phyloP scores from a whole-genome alignment of 2,888 invertebrate genomes.

The Sycophila texana region DNA sequence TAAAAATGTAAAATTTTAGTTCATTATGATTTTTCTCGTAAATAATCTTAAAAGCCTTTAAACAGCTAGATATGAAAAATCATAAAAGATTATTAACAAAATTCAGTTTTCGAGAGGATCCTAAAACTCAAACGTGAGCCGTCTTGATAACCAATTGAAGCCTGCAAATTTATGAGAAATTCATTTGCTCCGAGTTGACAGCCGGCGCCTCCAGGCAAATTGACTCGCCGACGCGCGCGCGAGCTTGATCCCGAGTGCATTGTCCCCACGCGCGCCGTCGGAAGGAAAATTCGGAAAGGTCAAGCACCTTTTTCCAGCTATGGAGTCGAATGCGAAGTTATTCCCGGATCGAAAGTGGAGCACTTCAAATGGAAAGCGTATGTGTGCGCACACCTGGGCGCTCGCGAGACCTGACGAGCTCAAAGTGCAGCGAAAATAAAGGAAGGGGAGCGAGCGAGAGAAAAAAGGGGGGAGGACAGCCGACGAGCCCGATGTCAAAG shows the following conservation, averaged over 20 bases:
- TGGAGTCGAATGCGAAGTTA: slow-evolving; percentile 24
- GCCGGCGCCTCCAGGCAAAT: slow-evolving; percentile 13
- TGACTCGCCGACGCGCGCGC: slow-evolving; percentile 36
- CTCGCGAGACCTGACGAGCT: slow-evolving; percentile 14
- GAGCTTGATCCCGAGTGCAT: slow-evolving; percentile 37
- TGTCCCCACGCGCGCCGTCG: slow-evolving; percentile 22
- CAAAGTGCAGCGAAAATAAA: slow-evolving; percentile 39
- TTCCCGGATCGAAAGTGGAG: slow-evolving; percentile 45
- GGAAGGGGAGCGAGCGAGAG: neutral
- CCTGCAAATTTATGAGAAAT: neutral
- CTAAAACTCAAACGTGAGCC: too few species aligned
- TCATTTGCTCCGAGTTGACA: too few species aligned
- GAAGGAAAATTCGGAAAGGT: slow-evolving; percentile 50
- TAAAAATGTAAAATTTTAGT: too few species aligned
- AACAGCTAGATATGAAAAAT: too few species aligned
- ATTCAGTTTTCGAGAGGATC: too few species aligned
- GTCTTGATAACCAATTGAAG: too few species aligned
- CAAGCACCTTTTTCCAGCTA: slow-evolving; percentile 39
- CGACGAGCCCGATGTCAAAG: slow-evolving; percentile 40
- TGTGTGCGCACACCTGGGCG: slow-evolving; percentile 1
- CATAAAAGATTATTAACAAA: too few species aligned
- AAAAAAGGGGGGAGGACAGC: neutral
- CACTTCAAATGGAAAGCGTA: slow-evolving; percentile 42
- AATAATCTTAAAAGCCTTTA: too few species aligned
- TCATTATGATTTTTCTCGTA: too few species aligned